Base-by-base conservation (phyloP, 1,140 invertebrate species). In the Lucilia sericata region DNA sequence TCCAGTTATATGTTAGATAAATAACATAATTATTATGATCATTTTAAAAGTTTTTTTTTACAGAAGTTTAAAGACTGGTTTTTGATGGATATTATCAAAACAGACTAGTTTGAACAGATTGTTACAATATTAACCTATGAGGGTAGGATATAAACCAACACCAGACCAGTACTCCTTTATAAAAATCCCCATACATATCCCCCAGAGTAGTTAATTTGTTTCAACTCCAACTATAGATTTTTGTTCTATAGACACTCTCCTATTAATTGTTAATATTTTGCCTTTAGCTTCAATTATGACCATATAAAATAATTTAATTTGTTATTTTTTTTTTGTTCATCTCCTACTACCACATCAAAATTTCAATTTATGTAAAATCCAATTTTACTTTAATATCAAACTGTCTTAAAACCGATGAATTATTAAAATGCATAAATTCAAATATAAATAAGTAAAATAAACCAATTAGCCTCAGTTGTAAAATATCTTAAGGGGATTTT, bases 391-490 rank as follows among this genome's bases (percentile, higher is more conserved):
- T 70, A n/a, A 19, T 70, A 70, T 70, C 65, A 70, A 70, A 70
- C 65, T 70, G n/a, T 70, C 65, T 25, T 21, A 70, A 70, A 25
- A 10, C 25, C n/a, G 19, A 70, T 70, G 65, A 70, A 70, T 21
- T 70, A 70, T 70, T 70, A 25, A 70, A 70, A 70, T 25, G 19
- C 19, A 70, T 70, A 70, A 70, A 70, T 70, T 70, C 65, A 21
- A 21, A 21, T 9, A 80, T 80, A 49, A 80, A 78, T 78, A 34
- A 75, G 36, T 78, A 80, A 80, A 80, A 80, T 80, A 80, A 80
- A 80, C 76, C 42, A 80, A 80, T 80, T 80, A 80, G 76, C 76
- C 76, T 80, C 76, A 80, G 76, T 49, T 80, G 76, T 80, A 80
- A 80, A 80, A 80, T 49, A 80, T 80, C 76, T 80, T 49, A 80